Percentiles rank a stretch among this genome's conserved stretches.
phyloP scores from a whole-genome alignment of 2,113 vertebrate species.

The Athene cunicularia region DNA sequence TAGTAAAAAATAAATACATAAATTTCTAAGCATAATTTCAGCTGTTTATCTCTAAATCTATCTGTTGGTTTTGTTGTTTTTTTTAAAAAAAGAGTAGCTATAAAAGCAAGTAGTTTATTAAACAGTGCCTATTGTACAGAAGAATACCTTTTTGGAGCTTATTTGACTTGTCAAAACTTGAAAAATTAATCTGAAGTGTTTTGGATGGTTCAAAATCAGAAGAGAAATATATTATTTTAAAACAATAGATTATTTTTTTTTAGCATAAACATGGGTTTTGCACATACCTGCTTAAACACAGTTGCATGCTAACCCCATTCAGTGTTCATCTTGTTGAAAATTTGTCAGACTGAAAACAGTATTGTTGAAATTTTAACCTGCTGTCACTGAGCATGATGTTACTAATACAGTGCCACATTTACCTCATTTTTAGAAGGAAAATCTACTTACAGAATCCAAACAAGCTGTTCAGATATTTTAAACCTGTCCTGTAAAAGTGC shows the following conservation, averaged over 20 bases:
- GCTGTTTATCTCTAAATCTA: background rate
- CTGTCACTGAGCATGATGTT: background rate
- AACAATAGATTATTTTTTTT: background rate
- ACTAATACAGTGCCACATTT: background rate
- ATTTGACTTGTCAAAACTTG: background rate
- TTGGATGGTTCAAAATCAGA: background rate
- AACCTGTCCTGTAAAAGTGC: background rate
- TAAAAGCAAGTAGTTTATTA: background rate
- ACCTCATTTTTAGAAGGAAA: conserved; percentile 19
- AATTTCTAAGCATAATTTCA: background rate
- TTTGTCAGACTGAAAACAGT: background rate
- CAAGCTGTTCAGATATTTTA: background rate
- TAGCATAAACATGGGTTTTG: background rate
- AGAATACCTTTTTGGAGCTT: background rate
- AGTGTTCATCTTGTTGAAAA: background rate
- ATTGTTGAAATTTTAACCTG: background rate
- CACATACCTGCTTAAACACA: background rate
- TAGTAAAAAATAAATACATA: background rate
- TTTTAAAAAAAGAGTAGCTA: background rate
- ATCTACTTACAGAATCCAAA: background rate
- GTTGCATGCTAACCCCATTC: background rate
- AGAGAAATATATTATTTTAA: background rate
- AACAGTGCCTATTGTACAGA: background rate
- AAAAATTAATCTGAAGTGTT: background rate
- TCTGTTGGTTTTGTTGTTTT: background rate